Conservation (phyloP, 2,888 invertebrate genomes). For the Eristalinus aeneus region DNA sequence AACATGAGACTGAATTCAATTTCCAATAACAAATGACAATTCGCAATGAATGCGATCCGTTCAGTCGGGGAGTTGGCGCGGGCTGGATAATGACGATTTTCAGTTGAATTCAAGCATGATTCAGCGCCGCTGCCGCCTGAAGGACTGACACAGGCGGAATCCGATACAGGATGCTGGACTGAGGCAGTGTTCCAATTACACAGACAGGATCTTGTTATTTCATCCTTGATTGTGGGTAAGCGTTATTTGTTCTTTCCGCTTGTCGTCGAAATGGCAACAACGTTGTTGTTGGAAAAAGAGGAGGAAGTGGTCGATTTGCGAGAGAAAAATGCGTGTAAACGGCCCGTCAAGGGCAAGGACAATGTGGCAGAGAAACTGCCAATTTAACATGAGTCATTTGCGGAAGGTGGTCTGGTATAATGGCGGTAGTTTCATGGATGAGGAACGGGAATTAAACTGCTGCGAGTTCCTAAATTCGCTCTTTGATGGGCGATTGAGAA, state of each 20-base stretch:
- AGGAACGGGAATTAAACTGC: too few species aligned
- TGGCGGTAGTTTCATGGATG: background rate
- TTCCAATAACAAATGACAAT: slow-evolving; percentile 55
- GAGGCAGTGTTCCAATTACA: slow-evolving; percentile 16
- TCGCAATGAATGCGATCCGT: slow-evolving; percentile 18
- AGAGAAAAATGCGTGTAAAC: background rate
- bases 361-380: background rate
- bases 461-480: too few species aligned
- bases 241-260: background rate
- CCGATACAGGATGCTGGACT: background rate
- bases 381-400: background rate
- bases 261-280: too few species aligned
- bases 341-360: background rate
- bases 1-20: slow-evolving; percentile 49
- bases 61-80: background rate
- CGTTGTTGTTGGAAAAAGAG: background rate
- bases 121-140: background rate
- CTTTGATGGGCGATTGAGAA: too few species aligned
- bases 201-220: slow-evolving; percentile 21
- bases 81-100: slow-evolving; percentile 30
- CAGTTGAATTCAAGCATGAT: slow-evolving; percentile 23
- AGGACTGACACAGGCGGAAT: background rate
- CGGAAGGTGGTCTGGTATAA: background rate
- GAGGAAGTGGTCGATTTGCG: background rate
- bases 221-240: background rate